Evolutionary conservation across 2,113 vertebrate species (phyloP), one percentile per base, ranked within the genome.

Genomic region (Polypterus bichir): DNA sequence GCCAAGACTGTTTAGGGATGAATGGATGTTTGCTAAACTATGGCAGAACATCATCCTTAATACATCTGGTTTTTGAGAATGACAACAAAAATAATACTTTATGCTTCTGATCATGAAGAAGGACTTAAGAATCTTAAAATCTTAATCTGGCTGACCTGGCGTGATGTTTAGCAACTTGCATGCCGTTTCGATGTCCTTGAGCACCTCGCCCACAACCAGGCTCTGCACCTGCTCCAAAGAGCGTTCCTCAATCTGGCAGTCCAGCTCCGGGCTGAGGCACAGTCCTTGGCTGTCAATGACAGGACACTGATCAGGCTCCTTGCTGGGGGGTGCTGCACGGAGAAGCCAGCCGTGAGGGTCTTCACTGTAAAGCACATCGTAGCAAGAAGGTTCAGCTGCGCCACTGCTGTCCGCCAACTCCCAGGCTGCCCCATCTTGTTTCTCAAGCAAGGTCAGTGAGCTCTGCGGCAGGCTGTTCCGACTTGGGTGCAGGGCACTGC

Each of bases 81-180:
- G 27, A 27, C 27, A 27, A 27, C 27, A 27, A 1, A 27, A 27
- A 27, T 27, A 27, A 27, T 27, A 27, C 1, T 27, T 27, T 27
- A 27, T 27, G 27, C 27, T 27, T 27, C 27, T 27, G 27, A 27
- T 27, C 27, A 27, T 27, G 27, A 27, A 27, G 27, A 27, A 27
- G 27, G 27, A 27, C 27, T 27, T 1, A 27, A 27, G 27, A 27
- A 27, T 27, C 27, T 27, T 27, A 27, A 27, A 27, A 27, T 27
- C 27, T 27, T 27, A 27, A 27, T 27, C 27, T 27, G 27, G 27
- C 27, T 65, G 68, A 98, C 96, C 94, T 74, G 96, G 81, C 0
- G 90, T 78, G 73, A 98, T 98, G 74, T 95, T 97, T 64, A 98
- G 91, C 61, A 98, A 86, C 71, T 97, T 98, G 77, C 94, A 98